Percentiles rank a stretch among this genome's conserved stretches.
These are phyloP conservation scores for Polietes domitor DNA, from an alignment of 2,888 invertebrate genomes.

Conservation along the genomic window DNA sequence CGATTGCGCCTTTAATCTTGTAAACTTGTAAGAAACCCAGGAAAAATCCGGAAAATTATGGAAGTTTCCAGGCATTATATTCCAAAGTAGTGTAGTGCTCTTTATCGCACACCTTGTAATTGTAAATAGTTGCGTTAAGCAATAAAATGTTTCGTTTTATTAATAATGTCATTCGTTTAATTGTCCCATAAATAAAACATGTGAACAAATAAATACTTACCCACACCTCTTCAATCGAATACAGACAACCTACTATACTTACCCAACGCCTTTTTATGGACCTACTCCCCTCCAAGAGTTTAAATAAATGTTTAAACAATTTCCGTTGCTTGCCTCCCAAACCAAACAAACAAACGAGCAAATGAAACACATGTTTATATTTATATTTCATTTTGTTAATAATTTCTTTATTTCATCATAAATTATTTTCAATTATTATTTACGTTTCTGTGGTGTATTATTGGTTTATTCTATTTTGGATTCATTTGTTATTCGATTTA, in stretches of 20 bases:
- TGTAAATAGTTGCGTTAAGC: too few relatives aligned
- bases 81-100: too few relatives aligned
- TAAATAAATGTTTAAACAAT: not conserved
- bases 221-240: not conserved
- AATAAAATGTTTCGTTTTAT: too few relatives aligned
- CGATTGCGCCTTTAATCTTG: too few relatives aligned
- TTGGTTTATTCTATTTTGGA: slow-evolving; percentile 34
- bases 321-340: not conserved
- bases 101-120: too few relatives aligned
- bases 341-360: not conserved
- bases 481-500: slow-evolving; percentile 28
- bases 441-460: slow-evolving; percentile 21
- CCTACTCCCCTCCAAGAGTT: not conserved
- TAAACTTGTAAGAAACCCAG: too few relatives aligned
- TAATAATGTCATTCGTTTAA: too few relatives aligned
- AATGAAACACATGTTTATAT: slow-evolving; percentile 28
- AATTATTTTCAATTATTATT: slow-evolving; percentile 12
- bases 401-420: slow-evolving; percentile 30
- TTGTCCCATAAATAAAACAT: too few relatives aligned
- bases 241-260: too few relatives aligned
- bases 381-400: slow-evolving; percentile 17
- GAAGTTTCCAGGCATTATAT: too few relatives aligned
- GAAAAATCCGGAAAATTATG: too few relatives aligned
- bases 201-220: not conserved
- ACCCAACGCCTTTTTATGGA: not conserved